Conservation (phyloP, 2,797 vertebrate species). For the Eurystomus glaucurus region DNA sequence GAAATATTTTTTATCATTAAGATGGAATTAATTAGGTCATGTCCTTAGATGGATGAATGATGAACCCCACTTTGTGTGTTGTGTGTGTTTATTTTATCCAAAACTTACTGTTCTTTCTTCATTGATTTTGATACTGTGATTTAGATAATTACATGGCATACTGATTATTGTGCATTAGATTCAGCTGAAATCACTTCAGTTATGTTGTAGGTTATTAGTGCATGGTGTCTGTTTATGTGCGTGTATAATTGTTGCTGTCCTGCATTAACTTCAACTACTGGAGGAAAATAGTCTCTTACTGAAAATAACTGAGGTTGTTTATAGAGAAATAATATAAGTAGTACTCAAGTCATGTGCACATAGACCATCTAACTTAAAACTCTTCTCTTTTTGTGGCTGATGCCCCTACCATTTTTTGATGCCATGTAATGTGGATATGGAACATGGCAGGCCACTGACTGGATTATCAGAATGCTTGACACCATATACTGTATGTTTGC, state of each 20-base stretch:
- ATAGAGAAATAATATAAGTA: neutral
- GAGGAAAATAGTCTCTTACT: neutral
- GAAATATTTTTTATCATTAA: neutral
- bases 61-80: neutral
- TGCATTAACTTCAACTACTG: neutral
- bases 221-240: neutral
- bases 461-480: neutral
- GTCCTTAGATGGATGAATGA: neutral
- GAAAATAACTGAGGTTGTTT: neutral
- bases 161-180: neutral
- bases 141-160: neutral
- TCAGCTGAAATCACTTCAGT: neutral
- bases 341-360: neutral
- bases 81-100: neutral
- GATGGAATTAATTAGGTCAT: neutral
- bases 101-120: neutral
- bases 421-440: neutral
- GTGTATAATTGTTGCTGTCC: neutral
- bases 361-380: neutral
- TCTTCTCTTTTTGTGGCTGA: neutral
- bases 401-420: neutral
- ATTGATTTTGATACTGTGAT: neutral
- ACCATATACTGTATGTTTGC: neutral
- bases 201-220: neutral
- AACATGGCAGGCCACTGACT: neutral